phyloP scores from a whole-genome alignment of 92 coral and sea anemone genomes.

The Epizoanthus rinbou region DNA sequence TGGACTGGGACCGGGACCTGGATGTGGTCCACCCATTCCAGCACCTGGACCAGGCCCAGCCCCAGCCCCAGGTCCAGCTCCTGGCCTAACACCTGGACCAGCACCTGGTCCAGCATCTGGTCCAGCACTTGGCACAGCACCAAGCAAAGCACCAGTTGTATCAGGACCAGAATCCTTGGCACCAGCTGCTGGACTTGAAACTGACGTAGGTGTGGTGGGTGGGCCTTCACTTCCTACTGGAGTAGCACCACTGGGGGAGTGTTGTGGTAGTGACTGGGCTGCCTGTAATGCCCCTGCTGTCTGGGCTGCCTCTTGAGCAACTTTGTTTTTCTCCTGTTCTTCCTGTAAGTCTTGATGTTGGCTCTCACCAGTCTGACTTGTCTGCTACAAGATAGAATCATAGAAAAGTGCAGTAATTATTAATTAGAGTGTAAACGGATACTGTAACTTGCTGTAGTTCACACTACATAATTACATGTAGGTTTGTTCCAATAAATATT shows the following conservation, averaged over 20 bases:
- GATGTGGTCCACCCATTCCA: background rate
- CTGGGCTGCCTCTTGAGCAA: background rate
- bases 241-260: background rate
- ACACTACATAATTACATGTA: too few species aligned
- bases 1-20: too few species aligned
- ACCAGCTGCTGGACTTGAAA: constrained; percentile 6
- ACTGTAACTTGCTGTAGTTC: background rate
- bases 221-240: background rate
- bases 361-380: constrained; percentile 22
- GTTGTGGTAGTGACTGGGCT: constrained; percentile 15
- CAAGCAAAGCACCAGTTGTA: background rate
- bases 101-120: background rate
- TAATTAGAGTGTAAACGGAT: background rate
- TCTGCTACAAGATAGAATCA: background rate
- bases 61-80: background rate
- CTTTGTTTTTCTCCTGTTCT: constrained; percentile 12
- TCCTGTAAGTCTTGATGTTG: constrained; percentile 22
- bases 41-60: constrained; percentile 7
- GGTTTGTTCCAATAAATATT: too few species aligned
- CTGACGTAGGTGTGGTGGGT: background rate
- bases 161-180: constrained; percentile 1
- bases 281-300: constrained; percentile 10
- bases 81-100: background rate
- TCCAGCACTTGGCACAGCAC: background rate
- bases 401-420: background rate